Conservation (phyloP, 2,888 invertebrate genomes). For the Taphrorychus bicolor region DNA sequence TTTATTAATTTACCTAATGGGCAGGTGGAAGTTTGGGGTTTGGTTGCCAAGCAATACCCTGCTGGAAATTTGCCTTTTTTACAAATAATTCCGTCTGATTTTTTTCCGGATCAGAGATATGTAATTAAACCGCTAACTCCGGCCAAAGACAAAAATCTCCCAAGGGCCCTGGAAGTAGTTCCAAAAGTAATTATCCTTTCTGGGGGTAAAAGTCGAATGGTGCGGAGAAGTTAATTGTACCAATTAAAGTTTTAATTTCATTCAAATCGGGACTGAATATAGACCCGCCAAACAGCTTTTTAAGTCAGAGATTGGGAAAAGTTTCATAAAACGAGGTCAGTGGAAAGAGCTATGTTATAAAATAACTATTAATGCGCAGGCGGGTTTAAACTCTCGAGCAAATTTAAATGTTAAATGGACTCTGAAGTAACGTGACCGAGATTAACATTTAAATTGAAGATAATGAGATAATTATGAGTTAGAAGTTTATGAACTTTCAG, state of each 20-base stretch:
- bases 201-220: slow-evolving; percentile 4
- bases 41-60: not conserved
- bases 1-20: not conserved
- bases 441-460: not conserved
- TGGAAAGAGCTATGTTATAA: not conserved
- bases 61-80: not conserved
- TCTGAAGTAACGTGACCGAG: slow-evolving; percentile 5
- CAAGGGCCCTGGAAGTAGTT: not conserved
- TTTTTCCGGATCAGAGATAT: not conserved
- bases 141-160: not conserved
- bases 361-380: not conserved
- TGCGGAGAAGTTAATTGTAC: slow-evolving; percentile 26
- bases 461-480: not conserved
- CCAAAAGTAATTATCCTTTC: not conserved
- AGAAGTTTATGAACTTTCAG: not conserved
- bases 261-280: slow-evolving; percentile 8
- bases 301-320: not conserved
- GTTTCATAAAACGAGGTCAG: not conserved
- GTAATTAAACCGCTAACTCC: slow-evolving; percentile 7
- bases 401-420: not conserved
- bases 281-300: slow-evolving; percentile 1
- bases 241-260: slow-evolving; percentile 22
- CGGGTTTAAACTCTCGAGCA: not conserved
- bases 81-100: not conserved
- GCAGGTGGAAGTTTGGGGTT: not conserved